These are phyloP conservation scores for Cepaea hortensis DNA, from an alignment of 2,888 invertebrate genomes.

Conservation along the genomic window DNA sequence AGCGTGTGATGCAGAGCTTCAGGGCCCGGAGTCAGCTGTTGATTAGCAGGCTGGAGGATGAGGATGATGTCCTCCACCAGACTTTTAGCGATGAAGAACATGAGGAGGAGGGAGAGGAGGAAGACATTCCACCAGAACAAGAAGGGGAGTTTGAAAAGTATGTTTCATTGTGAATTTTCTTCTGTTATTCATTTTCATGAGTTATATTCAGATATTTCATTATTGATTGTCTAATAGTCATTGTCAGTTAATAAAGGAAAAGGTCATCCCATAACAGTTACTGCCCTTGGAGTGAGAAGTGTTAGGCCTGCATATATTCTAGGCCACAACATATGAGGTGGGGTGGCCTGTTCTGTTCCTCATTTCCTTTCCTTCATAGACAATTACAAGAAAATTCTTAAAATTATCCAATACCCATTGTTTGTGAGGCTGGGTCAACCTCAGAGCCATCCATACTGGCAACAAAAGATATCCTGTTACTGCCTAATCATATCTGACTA, in stretches of 20 bases:
- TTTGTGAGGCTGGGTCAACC: no score
- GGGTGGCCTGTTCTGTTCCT: no score
- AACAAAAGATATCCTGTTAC: no score
- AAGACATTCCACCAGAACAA: not conserved
- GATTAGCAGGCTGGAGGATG: slow-evolving; percentile 73
- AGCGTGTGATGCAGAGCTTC: slow-evolving; percentile 76
- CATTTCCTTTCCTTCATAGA: no score
- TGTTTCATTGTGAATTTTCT: not conserved
- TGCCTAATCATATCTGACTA: no score
- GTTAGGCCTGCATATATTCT: no score
- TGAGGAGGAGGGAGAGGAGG: slow-evolving; percentile 52
- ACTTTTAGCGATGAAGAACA: slow-evolving; percentile 66
- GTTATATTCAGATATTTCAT: not conserved
- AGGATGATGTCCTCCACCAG: slow-evolving; percentile 74
- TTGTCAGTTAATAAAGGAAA: not conserved
- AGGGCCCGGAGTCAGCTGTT: slow-evolving; percentile 75
- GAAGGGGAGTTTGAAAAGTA: slow-evolving; percentile 19
- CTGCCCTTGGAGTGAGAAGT: no score
- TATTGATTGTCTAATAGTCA: not conserved
- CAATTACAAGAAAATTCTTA: no score
- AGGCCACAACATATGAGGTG: no score
- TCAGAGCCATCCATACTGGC: no score
- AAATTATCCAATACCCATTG: no score
- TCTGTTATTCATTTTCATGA: not conserved
- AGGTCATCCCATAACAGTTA: no score